Evolutionary conservation across 2,888 invertebrate genomes (phyloP).

Genomic region (Neoscelio sp.): DNA sequence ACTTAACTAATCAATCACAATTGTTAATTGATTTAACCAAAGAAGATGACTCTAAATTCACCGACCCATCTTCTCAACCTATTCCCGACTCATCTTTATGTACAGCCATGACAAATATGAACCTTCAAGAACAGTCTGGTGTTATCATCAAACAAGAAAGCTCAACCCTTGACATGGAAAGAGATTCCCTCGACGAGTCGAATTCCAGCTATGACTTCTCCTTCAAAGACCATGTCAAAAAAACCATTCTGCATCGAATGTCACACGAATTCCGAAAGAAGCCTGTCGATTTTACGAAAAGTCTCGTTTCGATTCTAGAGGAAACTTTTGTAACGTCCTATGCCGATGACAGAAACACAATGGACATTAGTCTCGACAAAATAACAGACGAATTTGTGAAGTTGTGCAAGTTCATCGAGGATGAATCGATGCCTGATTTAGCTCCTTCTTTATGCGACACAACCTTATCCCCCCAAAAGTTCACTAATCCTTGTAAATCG

Average conservation of each 20-base stretch:
- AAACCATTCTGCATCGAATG: conserved; percentile 70
- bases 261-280: conserved; percentile 73
- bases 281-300: conserved; percentile 76
- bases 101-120: conserved; percentile 26
- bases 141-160: not conserved
- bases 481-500: no score
- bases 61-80: not conserved
- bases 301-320: conserved; percentile 77
- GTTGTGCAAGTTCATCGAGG: conserved; percentile 78
- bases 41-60: conserved; percentile 1
- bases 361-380: conserved; percentile 74
- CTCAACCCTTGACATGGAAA: conserved; percentile 9
- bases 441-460: conserved; percentile 68
- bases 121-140: not conserved
- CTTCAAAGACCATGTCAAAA: conserved; percentile 36
- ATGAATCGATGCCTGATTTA: conserved; percentile 78
- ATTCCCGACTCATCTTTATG: conserved; percentile 24
- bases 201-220: conserved; percentile 24
- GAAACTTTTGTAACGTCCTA: conserved; percentile 72
- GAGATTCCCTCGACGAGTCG: conserved; percentile 33
- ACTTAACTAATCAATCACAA: conserved; percentile 1
- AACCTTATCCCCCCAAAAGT: conserved; percentile 16
- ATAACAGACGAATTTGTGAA: conserved; percentile 77
- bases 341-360: conserved; percentile 56
- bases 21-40: conserved; percentile 24